Percentiles rank a stretch among this genome's conserved stretches.
phyloP scores from a whole-genome alignment of 2,797 vertebrate species.

The Epinephelus coioides region DNA sequence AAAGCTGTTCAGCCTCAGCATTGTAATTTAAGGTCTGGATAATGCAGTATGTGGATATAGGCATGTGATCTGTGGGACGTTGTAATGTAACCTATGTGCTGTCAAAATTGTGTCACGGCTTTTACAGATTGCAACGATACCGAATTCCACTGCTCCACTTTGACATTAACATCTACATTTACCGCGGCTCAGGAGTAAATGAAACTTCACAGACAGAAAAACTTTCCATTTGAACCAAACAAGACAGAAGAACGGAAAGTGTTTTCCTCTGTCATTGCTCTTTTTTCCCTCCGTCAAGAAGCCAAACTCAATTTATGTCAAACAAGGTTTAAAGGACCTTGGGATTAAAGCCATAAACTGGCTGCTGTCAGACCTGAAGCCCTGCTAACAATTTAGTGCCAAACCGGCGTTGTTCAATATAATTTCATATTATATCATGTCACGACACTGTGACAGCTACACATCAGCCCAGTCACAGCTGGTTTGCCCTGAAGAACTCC shows the following conservation, averaged over 20 bases:
- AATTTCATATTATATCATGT: slow-evolving; percentile 99
- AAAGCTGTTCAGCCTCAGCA: slow-evolving; percentile 73
- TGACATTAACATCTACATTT: slow-evolving; percentile 71
- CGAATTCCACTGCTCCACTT: not conserved
- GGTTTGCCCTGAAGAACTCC: slow-evolving; percentile 99
- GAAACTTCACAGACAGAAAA: slow-evolving; percentile 79
- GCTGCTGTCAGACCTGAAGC: slow-evolving; percentile 98
- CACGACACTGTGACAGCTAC: slow-evolving; percentile 94
- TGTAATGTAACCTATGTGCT: not conserved
- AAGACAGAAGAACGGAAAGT: slow-evolving; percentile 91
- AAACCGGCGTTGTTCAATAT: slow-evolving; percentile 98
- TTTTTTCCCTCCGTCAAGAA: slow-evolving; percentile 88
- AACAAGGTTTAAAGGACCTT: slow-evolving; percentile 99
- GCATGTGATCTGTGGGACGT: slow-evolving; percentile 12
- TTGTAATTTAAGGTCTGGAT: slow-evolving; percentile 62
- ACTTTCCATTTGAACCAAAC: slow-evolving; percentile 93
- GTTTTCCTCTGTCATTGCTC: slow-evolving; percentile 82
- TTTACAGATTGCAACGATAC: not conserved
- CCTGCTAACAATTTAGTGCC: slow-evolving; percentile 99
- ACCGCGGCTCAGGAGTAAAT: slow-evolving; percentile 49
- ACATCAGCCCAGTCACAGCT: slow-evolving; percentile 96
- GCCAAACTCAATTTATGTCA: slow-evolving; percentile 99
- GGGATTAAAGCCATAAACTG: slow-evolving; percentile 99
- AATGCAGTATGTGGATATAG: slow-evolving; percentile 28
- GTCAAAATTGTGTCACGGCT: slow-evolving; percentile 11